Evolutionary conservation across 2,888 invertebrate genomes (phyloP).

Genomic region (Mythimna lalbum): DNA sequence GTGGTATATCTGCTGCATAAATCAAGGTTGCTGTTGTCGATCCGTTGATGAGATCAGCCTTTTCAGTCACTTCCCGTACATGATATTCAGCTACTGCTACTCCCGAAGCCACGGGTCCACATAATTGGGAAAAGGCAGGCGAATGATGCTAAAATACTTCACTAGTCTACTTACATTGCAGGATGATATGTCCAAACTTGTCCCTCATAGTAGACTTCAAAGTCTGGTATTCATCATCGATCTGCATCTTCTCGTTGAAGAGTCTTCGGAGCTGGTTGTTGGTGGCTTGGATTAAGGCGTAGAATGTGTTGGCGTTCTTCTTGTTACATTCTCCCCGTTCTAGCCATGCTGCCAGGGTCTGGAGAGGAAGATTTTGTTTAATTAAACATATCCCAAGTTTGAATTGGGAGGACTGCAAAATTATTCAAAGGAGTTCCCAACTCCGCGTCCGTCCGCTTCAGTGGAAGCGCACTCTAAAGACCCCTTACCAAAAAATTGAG

Average conservation of each 20-base stretch:
- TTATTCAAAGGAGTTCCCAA: no score
- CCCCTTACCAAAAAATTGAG: no score
- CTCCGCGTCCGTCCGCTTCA: no score
- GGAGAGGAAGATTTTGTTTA: conserved; percentile 42
- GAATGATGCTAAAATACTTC: neutral
- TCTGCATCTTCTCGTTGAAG: conserved; percentile 95
- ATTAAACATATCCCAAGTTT: neutral
- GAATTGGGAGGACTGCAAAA: no score
- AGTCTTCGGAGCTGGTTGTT: conserved; percentile 97
- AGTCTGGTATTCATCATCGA: conserved; percentile 96
- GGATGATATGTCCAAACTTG: conserved; percentile 95
- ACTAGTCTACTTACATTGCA: conserved; percentile 95
- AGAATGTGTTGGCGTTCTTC: conserved; percentile 96
- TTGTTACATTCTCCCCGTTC: conserved; percentile 98
- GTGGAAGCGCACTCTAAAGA: no score
- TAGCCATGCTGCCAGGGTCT: conserved; percentile 96
- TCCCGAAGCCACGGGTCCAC: neutral
- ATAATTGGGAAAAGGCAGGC: neutral
- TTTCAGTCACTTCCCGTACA: neutral
- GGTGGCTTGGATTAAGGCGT: conserved; percentile 97
- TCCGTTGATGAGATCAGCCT: neutral
- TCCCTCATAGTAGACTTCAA: conserved; percentile 95
- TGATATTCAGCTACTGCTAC: neutral
- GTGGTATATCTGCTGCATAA: neutral
- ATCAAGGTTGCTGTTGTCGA: neutral